A percentile compares a stretch with the other conserved stretches of the same genome.
Evolutionary conservation across 2,797 vertebrate species (phyloP).

Genomic region (Momotus momota): DNA sequence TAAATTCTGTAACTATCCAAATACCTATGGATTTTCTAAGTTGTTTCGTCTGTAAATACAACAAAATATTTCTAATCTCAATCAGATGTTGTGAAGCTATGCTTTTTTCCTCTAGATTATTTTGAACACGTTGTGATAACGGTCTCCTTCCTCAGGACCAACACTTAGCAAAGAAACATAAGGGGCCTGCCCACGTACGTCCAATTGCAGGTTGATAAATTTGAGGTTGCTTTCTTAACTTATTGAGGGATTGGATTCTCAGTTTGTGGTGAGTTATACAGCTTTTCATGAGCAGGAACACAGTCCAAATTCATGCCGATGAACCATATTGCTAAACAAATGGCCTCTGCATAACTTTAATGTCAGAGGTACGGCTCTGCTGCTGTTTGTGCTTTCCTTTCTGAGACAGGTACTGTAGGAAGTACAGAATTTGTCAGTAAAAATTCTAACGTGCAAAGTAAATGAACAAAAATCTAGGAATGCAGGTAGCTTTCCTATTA

Average conservation of each 20-base stretch:
- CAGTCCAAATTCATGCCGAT: not conserved
- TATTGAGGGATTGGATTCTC: not conserved
- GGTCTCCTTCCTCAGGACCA: not conserved
- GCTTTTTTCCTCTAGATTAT: not conserved
- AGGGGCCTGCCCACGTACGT: not conserved
- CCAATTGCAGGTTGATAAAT: not conserved
- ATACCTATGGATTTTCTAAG: not conserved
- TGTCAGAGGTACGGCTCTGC: not conserved
- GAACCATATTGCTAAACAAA: not conserved
- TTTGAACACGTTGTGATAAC: not conserved
- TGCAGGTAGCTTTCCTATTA: not conserved
- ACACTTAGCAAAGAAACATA: not conserved
- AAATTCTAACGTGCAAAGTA: not conserved
- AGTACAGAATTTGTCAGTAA: not conserved
- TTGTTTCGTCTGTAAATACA: not conserved
- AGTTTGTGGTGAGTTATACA: not conserved
- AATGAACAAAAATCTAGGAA: not conserved
- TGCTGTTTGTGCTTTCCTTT: not conserved
- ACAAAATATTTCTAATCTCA: not conserved
- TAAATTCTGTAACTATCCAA: not conserved
- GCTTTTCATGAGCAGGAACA: not conserved
- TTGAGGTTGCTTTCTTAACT: not conserved
- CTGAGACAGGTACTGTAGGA: not conserved
- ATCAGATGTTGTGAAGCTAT: not conserved
- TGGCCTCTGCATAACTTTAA: fast-evolving